These are phyloP conservation scores for Macrophya alboannulata DNA, from an alignment of 2,888 invertebrate species.

Conservation along the genomic window DNA sequence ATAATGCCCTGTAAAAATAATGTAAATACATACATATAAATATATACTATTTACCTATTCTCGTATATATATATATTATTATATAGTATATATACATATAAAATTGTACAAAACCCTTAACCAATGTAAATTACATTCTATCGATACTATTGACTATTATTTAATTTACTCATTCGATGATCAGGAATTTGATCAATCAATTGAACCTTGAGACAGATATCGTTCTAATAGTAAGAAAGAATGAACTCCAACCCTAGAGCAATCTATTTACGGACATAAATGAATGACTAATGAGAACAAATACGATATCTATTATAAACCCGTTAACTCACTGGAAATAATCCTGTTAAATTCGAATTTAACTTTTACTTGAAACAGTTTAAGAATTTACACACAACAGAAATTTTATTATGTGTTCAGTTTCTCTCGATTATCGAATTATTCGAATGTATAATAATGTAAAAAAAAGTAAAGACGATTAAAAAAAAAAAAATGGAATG, in stretches of 20 bases:
- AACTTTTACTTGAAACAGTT: constrained; percentile 5
- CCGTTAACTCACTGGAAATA: background rate
- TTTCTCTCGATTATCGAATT: background rate
- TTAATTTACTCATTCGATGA: background rate
- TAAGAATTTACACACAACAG: background rate
- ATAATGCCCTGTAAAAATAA: background rate
- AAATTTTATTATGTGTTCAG: background rate
- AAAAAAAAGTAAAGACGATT: background rate
- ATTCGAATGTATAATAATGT: background rate
- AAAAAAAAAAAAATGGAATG: background rate
- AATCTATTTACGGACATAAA: background rate
- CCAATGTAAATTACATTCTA: background rate
- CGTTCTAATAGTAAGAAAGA: background rate
- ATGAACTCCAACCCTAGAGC: background rate
- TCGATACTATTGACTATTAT: background rate
- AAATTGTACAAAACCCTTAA: background rate
- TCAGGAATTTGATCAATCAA: background rate
- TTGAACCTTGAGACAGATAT: background rate
- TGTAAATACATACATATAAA: constrained; percentile 11
- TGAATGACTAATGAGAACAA: constrained; percentile 11
- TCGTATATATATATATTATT: background rate
- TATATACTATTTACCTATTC: constrained; percentile 12
- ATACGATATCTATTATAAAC: background rate
- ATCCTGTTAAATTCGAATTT: constrained; percentile 1
- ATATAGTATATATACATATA: background rate